Evolutionary conservation across 53 echinoderm and acorn worm species (phyloP), one percentile per base, ranked within the genome.

Genomic region (Glandiceps talaboti): DNA sequence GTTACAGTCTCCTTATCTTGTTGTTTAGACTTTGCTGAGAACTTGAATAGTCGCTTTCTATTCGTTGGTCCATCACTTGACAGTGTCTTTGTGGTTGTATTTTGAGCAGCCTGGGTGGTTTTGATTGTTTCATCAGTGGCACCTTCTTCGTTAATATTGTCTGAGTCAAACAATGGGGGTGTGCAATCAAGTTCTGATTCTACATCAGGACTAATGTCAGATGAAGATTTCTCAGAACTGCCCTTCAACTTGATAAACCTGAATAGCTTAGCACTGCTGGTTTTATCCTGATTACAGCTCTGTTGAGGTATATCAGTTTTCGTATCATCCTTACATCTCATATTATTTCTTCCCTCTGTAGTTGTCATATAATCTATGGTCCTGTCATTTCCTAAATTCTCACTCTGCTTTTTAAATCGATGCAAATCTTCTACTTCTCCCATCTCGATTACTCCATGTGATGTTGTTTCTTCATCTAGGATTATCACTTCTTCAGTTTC

Each of bases 401-500:
- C n/a, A n/a, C n/a, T n/a, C n/a, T n/a, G n/a, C n/a, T n/a, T n/a
- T n/a, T n/a, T n/a, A n/a, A n/a, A n/a, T n/a, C n/a, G n/a, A n/a
- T n/a, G n/a, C n/a, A n/a, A n/a, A n/a, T n/a, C n/a, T n/a, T n/a
- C n/a, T n/a, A n/a, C n/a, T n/a, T n/a, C n/a, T n/a, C n/a, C n/a
- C n/a, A n/a, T n/a, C n/a, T n/a, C n/a, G n/a, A n/a, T n/a, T n/a
- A n/a, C n/a, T n/a, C n/a, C n/a, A n/a, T n/a, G n/a, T n/a, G n/a
- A n/a, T n/a, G n/a, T n/a, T n/a, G n/a, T n/a, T n/a, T n/a, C n/a
- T n/a, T n/a, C n/a, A n/a, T n/a, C n/a, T n/a, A n/a, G n/a, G n/a
- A n/a, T n/a, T n/a, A n/a, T n/a, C n/a, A n/a, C 25, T 25, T 31
- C 27, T 29, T 74, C 82, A 1, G 30, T 76, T 28, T 83, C 82